phyloP scores from a whole-genome alignment of 2,113 vertebrate genomes.

The Dicerorhinus sumatrensis region DNA sequence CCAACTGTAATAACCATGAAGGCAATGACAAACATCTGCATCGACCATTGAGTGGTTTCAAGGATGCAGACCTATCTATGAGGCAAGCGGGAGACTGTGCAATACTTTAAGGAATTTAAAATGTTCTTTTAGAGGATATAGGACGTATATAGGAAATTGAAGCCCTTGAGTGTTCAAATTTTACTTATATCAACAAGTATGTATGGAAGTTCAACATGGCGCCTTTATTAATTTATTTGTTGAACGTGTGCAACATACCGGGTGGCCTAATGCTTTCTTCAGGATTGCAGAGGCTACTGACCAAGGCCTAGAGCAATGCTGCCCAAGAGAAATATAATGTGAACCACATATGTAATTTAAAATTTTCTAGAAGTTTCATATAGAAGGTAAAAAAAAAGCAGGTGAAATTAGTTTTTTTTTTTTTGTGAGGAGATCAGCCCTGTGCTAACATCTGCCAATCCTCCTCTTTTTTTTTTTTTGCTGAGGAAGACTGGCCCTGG shows the following conservation, averaged over 20 bases:
- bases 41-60: neutral
- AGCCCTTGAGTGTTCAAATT: neutral
- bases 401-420: constrained; percentile 35
- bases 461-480: too few relatives aligned
- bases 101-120: neutral
- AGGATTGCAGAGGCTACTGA: neutral
- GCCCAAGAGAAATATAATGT: neutral
- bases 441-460: too few relatives aligned
- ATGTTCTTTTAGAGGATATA: neutral
- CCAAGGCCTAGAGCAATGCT: neutral
- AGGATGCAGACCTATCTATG: neutral
- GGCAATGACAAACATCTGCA: neutral
- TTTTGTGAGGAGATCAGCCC: too few relatives aligned
- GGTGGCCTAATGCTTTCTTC: neutral
- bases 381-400: neutral
- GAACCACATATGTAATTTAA: neutral
- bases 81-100: neutral
- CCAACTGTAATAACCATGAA: neutral
- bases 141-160: neutral
- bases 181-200: neutral
- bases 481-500: too few relatives aligned
- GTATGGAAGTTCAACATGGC: neutral
- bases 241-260: neutral
- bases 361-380: neutral
- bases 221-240: neutral